Conservation (phyloP, 1,140 invertebrate species). For the Drosophila pandora region DNA sequence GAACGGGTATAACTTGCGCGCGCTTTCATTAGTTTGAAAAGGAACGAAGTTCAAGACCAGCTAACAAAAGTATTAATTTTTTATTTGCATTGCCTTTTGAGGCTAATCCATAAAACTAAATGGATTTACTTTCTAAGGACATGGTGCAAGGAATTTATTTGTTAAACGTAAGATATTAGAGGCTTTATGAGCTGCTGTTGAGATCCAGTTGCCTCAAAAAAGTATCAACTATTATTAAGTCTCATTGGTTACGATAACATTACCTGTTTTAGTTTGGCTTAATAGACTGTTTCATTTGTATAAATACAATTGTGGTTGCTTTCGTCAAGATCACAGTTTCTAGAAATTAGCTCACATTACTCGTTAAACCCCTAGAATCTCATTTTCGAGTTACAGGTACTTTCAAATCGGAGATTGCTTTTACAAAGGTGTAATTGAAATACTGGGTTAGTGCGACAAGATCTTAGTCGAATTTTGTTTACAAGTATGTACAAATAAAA, state of each 20-base stretch:
- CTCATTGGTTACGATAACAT: constrained; percentile 12
- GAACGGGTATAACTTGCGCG: constrained; percentile 19
- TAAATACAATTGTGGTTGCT: constrained; percentile 33
- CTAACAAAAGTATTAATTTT: constrained; percentile 22
- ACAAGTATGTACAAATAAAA: constrained; percentile 55
- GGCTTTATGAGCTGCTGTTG: not conserved
- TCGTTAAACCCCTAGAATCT: constrained; percentile 29
- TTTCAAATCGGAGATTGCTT: constrained; percentile 11
- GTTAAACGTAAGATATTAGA: constrained; percentile 13
- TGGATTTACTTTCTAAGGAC: constrained; percentile 26
- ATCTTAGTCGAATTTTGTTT: constrained; percentile 47
- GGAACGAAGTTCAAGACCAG: not conserved
- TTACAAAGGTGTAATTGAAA: constrained; percentile 41
- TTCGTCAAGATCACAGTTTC: constrained; percentile 46
- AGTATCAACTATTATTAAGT: constrained; percentile 15
- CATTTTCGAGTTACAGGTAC: constrained; percentile 42
- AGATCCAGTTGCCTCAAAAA: not conserved
- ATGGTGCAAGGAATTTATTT: constrained; percentile 17
- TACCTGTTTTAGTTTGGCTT: constrained; percentile 40
- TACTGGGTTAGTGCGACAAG: constrained; percentile 44
- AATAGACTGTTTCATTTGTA: constrained; percentile 43
- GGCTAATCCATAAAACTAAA: constrained; percentile 30
- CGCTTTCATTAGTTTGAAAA: constrained; percentile 16
- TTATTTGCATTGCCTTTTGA: constrained; percentile 20
- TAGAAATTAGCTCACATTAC: constrained; percentile 34